Evolutionary conservation across 2,797 vertebrate species (phyloP), one percentile per base, ranked within the genome.

Genomic region (Protosalanx chinensis): DNA sequence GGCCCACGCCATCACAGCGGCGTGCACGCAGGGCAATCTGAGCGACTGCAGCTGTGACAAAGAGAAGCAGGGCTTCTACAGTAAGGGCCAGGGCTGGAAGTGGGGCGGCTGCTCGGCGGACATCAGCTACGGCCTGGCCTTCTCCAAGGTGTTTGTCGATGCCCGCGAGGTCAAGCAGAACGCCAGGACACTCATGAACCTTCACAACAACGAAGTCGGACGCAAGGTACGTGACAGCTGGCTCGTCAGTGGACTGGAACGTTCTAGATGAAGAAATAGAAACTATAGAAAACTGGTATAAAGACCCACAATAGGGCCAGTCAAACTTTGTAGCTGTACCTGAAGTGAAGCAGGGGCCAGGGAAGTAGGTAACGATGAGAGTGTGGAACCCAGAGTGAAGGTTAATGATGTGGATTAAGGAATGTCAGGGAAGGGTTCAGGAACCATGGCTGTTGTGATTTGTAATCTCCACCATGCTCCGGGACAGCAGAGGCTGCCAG

Each of bases 21-120:
- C 97, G 79, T 99, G 97, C 57, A 97, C 97, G 0, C 97, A 97
- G 91, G 97, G 97, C 3, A 98, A 97, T 91, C 93, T 99, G 85
- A 97, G 96, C 1, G 95, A 98, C 91, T 99, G 97, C 7, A 97
- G 96, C 85, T 99, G 97, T 0, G 97, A 99, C 90, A 96, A 95
- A 76, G 96, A 97, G 82, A 98, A 98, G 84, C 97, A 99, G 86
- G 97, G 97, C 66, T 96, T 96, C 88, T 96, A 97, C 89, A 96
- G 96, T 46, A 95, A 91, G 68, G 94, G 94, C 61, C 95, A 98
- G 76, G 97, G 97, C 75, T 99, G 97, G 97, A 98, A 96, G 85
- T 99, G 97, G 97, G 97, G 97, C 4, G 97, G 97, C 88, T 99
- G 97, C 87, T 99, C 97, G 0, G 97, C 97, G 0, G 97, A 99